phyloP scores from a whole-genome alignment of 2,113 vertebrate species.

The Chaetops frenatus region DNA sequence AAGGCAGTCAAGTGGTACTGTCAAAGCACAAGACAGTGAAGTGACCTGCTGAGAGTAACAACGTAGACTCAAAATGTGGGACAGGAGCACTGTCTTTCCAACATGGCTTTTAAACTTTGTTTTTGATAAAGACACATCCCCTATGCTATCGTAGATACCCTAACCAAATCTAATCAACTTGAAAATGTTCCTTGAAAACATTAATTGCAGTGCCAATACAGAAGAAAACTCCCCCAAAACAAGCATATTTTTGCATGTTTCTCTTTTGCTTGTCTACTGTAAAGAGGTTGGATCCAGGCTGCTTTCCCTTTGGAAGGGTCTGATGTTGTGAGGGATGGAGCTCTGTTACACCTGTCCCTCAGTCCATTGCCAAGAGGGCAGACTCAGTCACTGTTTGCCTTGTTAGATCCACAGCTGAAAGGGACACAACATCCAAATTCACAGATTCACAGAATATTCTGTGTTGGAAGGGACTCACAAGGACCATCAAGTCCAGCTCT shows the following conservation, averaged over 20 bases:
- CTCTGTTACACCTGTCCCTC: background rate
- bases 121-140: background rate
- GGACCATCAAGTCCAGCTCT: background rate
- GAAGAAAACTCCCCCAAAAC: background rate
- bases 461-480: background rate
- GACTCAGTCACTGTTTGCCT: background rate
- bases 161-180: background rate
- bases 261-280: background rate
- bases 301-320: background rate
- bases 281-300: background rate
- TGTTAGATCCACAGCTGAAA: background rate
- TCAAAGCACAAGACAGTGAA: background rate
- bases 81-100: background rate
- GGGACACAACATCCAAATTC: background rate
- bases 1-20: background rate
- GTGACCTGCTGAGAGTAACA: background rate
- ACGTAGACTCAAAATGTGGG: background rate
- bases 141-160: background rate
- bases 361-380: background rate
- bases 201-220: background rate
- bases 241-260: background rate
- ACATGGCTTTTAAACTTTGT: background rate
- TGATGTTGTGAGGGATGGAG: background rate
- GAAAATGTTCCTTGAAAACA: background rate
- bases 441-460: background rate